Conservation (phyloP, 2,113 vertebrate genomes). For the Tauraco erythrolophus region DNA sequence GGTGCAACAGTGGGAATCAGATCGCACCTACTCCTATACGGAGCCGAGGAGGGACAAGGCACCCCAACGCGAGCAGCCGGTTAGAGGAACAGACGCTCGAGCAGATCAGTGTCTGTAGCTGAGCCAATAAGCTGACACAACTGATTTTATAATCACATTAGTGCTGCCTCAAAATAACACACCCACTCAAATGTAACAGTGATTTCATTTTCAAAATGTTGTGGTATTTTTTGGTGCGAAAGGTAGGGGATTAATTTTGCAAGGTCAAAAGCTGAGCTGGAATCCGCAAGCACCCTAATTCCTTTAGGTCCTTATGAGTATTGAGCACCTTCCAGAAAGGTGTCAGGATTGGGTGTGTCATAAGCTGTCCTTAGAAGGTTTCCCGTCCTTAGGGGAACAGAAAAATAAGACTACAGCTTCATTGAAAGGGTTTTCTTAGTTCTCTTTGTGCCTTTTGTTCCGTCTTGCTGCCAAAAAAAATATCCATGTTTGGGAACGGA, state of each 20-base stretch:
- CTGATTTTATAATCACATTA: conserved; percentile 66
- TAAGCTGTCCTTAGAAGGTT: not conserved
- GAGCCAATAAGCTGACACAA: conserved; percentile 68
- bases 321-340: conserved; percentile 12
- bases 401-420: not conserved
- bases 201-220: conserved; percentile 53
- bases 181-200: conserved; percentile 47
- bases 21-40: not conserved
- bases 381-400: not conserved
- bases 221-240: conserved; percentile 34
- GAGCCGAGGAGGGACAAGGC: conserved; percentile 21
- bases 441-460: conserved; percentile 72
- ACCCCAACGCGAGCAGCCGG: not conserved
- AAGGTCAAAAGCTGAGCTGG: not conserved
- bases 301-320: not conserved
- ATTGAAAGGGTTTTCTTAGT: conserved; percentile 63
- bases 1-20: not conserved
- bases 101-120: conserved; percentile 48
- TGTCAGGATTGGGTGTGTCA: not conserved
- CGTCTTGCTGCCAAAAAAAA: conserved; percentile 68
- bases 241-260: conserved; percentile 1
- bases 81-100: conserved; percentile 35
- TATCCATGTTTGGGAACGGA: conserved; percentile 67
- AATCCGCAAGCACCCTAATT: not conserved
- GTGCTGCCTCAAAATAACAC: conserved; percentile 57